Conservation (phyloP, 2,888 invertebrate genomes). For the Metopia argyrocephala region DNA sequence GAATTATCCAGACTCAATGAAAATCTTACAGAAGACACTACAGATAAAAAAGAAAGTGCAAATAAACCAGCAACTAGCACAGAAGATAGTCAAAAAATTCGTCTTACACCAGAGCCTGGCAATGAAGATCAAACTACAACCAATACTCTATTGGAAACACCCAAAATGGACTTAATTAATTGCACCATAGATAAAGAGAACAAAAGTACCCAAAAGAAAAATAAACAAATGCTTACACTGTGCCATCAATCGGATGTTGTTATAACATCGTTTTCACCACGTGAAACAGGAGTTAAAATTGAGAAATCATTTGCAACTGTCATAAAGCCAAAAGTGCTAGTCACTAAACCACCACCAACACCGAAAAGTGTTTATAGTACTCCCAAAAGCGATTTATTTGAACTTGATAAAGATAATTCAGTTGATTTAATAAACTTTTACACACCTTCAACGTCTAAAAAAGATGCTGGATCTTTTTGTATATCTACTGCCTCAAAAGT, state of each 20-base stretch:
- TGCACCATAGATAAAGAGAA: constrained; percentile 71
- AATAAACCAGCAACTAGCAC: neutral
- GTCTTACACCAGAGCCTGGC: constrained; percentile 64
- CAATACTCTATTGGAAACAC: constrained; percentile 61
- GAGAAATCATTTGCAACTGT: constrained; percentile 75
- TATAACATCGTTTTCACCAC: constrained; percentile 76
- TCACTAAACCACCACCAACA: constrained; percentile 62
- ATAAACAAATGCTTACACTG: constrained; percentile 45
- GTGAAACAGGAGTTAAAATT: constrained; percentile 71
- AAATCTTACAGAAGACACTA: constrained; percentile 5
- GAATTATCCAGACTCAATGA: neutral
- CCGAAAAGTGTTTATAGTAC: constrained; percentile 68
- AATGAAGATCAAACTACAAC: constrained; percentile 18
- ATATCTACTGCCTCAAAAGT: constrained; percentile 6
- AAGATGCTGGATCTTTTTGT: constrained; percentile 25
- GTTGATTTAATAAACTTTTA: constrained; percentile 68
- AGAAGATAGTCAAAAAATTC: neutral
- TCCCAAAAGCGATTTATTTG: constrained; percentile 70
- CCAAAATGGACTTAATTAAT: constrained; percentile 69
- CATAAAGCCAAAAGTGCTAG: constrained; percentile 57
- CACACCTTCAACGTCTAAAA: constrained; percentile 72
- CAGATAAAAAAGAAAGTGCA: neutral
- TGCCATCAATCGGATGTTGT: constrained; percentile 72
- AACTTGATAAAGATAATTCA: constrained; percentile 68
- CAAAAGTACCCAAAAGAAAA: constrained; percentile 55